Evolutionary conservation across 2,797 vertebrate species (phyloP), one percentile per base, ranked within the genome.

Genomic region (Oryzias sinensis): DNA sequence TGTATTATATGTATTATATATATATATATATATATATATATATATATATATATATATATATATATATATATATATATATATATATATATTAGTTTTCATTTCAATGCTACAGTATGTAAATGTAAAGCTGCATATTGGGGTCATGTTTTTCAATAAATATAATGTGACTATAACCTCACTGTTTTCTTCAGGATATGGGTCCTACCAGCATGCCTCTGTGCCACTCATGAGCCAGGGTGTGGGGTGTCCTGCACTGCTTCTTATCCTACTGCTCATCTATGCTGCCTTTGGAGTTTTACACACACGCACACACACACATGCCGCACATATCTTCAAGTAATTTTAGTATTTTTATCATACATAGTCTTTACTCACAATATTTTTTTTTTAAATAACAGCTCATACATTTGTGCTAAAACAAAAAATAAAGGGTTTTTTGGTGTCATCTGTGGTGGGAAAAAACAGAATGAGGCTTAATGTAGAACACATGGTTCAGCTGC

Each of bases 151-250:
- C 3, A 11, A 9, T 33, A 9, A 11, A 37, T 37, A 3, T 11
- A 37, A 11, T 33, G 3, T 11, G 33, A 4, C 16, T 43, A 41
- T 41, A 43, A 15, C 1, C 15, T 2, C 15, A 6, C 6, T 15
- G 8, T 3, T 50, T 7, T 70, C 54, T 56, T 16, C 81, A 98
- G 97, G 94, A 92, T 66, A 96, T 98, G 95, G 95, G 97, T 88
- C 91, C 93, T 29, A 91, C 92, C 24, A 93, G 95, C 64, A 88
- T 92, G 68, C 96, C 1, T 98, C 96, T 0, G 94, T 98, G 68
- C 96, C 97, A 0, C 92, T 99, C 42, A 95, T 99, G 95, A 97
- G n/a, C n/a, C 98, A n/a, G 97, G 97, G 72, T 98, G 97, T 5
- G 95, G 95, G 0, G 92, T 99, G 53, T 98, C 97, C 77, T 98